Percentiles rank a stretch among this genome's conserved stretches.
phyloP scores from a whole-genome alignment of 2,888 invertebrate species.

The Colostygia pectinataria region DNA sequence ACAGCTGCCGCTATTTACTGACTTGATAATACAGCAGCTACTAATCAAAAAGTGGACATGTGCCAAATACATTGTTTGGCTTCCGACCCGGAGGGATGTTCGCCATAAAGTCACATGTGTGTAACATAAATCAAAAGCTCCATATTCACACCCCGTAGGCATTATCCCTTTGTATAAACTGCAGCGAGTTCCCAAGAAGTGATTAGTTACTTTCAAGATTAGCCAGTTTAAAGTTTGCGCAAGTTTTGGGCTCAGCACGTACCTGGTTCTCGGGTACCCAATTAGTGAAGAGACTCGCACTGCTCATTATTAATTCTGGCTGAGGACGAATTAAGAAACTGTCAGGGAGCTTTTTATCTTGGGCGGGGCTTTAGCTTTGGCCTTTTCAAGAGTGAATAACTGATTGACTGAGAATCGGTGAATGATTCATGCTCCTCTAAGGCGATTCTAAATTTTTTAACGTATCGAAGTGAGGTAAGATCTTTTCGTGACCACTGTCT shows the following conservation, averaged over 20 bases:
- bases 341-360: constrained; percentile 4
- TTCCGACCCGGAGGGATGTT: neutral
- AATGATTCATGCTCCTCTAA: no score
- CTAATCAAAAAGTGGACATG: neutral
- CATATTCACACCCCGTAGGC: constrained; percentile 8
- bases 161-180: constrained; percentile 13
- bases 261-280: constrained; percentile 22
- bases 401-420: no score
- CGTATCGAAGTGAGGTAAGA: no score
- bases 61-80: constrained; percentile 4
- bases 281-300: constrained; percentile 17
- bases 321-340: neutral
- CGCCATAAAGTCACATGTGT: neutral
- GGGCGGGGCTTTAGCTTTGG: no score
- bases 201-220: constrained; percentile 29
- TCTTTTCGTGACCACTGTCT: no score
- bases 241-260: constrained; percentile 20
- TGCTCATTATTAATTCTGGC: constrained; percentile 18
- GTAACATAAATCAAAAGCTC: neutral
- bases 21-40: no score
- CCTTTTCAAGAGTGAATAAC: no score
- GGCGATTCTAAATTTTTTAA: no score
- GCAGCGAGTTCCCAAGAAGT: constrained; percentile 26
- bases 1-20: no score
- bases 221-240: constrained; percentile 25